phyloP scores from a whole-genome alignment of 2,797 vertebrate genomes.

The Brachyalestes nurse region DNA sequence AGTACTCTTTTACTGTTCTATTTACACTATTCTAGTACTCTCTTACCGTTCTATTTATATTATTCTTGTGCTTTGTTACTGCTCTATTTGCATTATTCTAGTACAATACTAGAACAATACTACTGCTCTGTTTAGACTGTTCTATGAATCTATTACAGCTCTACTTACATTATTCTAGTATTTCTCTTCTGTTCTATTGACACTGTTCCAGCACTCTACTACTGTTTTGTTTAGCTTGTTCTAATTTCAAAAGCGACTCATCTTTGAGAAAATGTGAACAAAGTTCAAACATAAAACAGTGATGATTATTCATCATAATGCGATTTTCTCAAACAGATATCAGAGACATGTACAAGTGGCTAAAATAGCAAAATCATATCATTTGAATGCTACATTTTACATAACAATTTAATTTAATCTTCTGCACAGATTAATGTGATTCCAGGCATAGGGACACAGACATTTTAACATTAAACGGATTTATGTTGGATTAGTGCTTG shows the following conservation, averaged over 20 bases:
- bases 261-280: background rate
- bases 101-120: too few relatives aligned
- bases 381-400: constrained; percentile 60
- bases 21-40: too few relatives aligned
- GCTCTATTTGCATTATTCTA: too few relatives aligned
- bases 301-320: constrained; percentile 37
- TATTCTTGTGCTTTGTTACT: too few relatives aligned
- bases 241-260: background rate
- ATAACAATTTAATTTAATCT: constrained; percentile 73
- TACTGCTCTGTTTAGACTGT: too few relatives aligned
- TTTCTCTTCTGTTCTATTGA: too few relatives aligned
- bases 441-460: constrained; percentile 69
- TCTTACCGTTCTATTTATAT: too few relatives aligned
- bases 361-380: constrained; percentile 23
- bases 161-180: too few relatives aligned
- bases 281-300: background rate
- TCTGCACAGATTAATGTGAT: constrained; percentile 74
- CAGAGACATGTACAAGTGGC: constrained; percentile 44
- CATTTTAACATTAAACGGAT: constrained; percentile 76
- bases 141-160: too few relatives aligned
- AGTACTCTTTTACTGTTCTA: too few relatives aligned
- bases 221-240: too few relatives aligned
- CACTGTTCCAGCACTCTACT: too few relatives aligned
- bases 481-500: constrained; percentile 75
- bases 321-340: constrained; percentile 44